Conservation (phyloP, 2,888 invertebrate species). For the Nomada flava region DNA sequence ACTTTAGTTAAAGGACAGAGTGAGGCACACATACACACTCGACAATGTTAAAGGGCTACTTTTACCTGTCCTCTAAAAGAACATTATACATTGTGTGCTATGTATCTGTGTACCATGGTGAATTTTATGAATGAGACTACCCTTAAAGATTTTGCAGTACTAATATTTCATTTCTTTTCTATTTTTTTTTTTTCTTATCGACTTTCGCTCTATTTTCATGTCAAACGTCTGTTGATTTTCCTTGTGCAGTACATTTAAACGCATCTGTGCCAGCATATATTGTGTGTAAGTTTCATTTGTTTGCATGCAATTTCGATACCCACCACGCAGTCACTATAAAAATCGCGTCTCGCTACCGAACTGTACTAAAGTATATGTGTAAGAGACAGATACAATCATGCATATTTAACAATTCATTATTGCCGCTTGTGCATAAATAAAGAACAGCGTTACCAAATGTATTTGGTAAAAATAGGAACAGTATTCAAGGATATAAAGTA, state of each 20-base stretch:
- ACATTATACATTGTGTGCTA: constrained; percentile 75
- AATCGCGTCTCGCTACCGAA: constrained; percentile 52
- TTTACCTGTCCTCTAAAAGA: constrained; percentile 55
- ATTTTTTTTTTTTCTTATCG: constrained; percentile 40
- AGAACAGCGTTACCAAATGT: constrained; percentile 11
- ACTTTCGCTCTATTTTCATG: constrained; percentile 81
- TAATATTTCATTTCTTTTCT: constrained; percentile 59
- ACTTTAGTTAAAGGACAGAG: constrained; percentile 56
- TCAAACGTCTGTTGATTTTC: constrained; percentile 81
- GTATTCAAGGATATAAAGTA: constrained; percentile 8
- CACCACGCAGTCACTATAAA: constrained; percentile 57
- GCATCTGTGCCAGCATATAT: constrained; percentile 81
- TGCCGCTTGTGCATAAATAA: constrained; percentile 27
- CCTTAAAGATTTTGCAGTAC: constrained; percentile 56
- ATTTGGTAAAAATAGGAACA: constrained; percentile 12
- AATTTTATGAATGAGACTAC: constrained; percentile 68
- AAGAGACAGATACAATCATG: constrained; percentile 60
- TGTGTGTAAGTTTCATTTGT: constrained; percentile 62
- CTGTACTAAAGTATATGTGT: constrained; percentile 49
- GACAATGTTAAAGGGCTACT: constrained; percentile 63
- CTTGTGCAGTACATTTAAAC: constrained; percentile 82
- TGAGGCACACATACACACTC: constrained; percentile 75
- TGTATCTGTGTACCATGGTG: constrained; percentile 82
- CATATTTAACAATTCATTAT: constrained; percentile 45
- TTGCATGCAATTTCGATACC: constrained; percentile 73